Evolutionary conservation across 2,113 vertebrate species (phyloP).

Genomic region (Blennius ocellaris): DNA sequence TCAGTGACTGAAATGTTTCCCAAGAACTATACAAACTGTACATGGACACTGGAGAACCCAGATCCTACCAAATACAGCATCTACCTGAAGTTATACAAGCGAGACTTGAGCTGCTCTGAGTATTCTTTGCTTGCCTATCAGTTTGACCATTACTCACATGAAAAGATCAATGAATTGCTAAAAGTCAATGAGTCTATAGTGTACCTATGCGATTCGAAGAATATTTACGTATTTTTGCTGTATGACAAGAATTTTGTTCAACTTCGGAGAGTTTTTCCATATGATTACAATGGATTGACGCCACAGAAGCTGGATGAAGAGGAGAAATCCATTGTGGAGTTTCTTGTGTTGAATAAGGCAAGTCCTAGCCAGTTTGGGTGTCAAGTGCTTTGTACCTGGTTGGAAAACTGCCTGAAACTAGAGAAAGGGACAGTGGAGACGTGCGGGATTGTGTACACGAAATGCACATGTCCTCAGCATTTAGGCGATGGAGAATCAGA

Average conservation of each 20-base stretch:
- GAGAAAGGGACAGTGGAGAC: conserved; percentile 95
- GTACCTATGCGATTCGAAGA: conserved; percentile 96
- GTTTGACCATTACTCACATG: conserved; percentile 99
- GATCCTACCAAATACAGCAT: conserved; percentile 99
- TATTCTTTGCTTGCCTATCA: conserved; percentile 98
- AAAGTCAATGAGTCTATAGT: conserved; percentile 98
- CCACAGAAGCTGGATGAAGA: conserved; percentile 94
- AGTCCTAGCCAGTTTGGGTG: conserved; percentile 99
- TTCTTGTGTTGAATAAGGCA: conserved; percentile 98
- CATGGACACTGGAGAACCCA: conserved; percentile 99
- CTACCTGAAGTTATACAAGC: conserved; percentile 99
- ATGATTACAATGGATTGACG: conserved; percentile 91
- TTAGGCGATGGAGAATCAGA: conserved; percentile 95
- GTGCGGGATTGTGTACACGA: conserved; percentile 98
- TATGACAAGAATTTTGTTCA: conserved; percentile 99
- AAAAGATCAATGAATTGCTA: conserved; percentile 99
- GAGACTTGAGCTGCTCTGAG: conserved; percentile 97
- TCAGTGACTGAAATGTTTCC: conserved; percentile 99
- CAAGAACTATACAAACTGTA: conserved; percentile 99
- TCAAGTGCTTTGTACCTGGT: conserved; percentile 97
- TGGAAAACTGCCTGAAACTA: conserved; percentile 98
- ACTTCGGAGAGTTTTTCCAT: conserved; percentile 94
- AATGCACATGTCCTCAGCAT: conserved; percentile 98
- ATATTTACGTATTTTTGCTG: conserved; percentile 97
- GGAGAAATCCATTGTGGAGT: conserved; percentile 96